Percentiles rank a stretch among this genome's conserved stretches.
These are phyloP conservation scores for Ispidina lecontei DNA, from an alignment of 2,797 vertebrate species.

Conservation along the genomic window DNA sequence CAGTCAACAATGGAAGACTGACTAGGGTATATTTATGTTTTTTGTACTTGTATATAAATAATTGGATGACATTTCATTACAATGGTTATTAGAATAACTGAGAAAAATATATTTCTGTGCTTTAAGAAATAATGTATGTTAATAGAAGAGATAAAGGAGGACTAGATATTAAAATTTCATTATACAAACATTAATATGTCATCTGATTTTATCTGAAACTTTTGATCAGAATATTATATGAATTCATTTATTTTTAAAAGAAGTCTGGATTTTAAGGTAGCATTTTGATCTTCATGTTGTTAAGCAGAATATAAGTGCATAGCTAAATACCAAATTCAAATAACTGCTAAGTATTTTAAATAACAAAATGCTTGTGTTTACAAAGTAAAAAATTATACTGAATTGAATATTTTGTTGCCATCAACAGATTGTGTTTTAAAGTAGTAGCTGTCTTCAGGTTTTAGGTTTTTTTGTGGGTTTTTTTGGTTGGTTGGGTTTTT, in stretches of 20 bases:
- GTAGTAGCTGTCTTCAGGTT: neutral
- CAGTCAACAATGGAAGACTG: neutral
- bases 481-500: too few relatives aligned
- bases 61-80: neutral
- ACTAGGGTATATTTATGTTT: neutral
- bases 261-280: neutral
- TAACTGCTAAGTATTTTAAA: neutral
- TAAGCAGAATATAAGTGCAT: neutral
- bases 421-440: neutral
- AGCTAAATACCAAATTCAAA: neutral
- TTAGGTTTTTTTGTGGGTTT: too few relatives aligned
- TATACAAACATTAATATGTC: neutral
- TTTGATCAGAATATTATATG: neutral
- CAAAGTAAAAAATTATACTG: neutral
- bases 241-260: neutral
- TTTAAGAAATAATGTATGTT: neutral
- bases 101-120: neutral
- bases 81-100: neutral
- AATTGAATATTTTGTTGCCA: neutral
- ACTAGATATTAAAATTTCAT: neutral
- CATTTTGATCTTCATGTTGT: neutral
- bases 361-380: neutral
- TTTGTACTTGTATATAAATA: neutral
- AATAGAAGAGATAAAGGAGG: neutral
- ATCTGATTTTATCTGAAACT: neutral